Percentiles rank a stretch among this genome's conserved stretches.
These are phyloP conservation scores for Ips typographus DNA, from an alignment of 1,140 invertebrate species.

Conservation along the genomic window DNA sequence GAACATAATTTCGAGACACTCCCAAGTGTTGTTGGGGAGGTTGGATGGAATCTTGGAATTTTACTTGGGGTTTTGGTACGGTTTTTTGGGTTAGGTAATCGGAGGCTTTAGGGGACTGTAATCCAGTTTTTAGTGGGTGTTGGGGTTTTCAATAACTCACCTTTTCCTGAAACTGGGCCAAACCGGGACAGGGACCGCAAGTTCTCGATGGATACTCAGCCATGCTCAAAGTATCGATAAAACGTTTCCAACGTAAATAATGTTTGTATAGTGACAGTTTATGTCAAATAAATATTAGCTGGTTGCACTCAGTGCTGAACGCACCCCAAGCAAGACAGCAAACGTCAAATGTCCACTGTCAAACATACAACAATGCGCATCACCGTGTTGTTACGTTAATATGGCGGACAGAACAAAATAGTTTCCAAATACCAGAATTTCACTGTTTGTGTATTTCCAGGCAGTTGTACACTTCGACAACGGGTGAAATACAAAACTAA, in stretches of 20 bases:
- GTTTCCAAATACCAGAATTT: slow-evolving; percentile 38
- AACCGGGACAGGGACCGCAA: slow-evolving; percentile 38
- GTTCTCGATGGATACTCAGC: slow-evolving; percentile 37
- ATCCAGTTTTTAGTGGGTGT: not conserved
- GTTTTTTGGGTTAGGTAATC: slow-evolving; percentile 40
- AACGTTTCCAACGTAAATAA: not conserved
- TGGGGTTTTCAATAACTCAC: not conserved
- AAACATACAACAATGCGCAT: no score
- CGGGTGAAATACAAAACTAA: no score
- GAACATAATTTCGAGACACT: slow-evolving; percentile 29
- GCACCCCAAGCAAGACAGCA: no score
- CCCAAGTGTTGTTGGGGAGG: slow-evolving; percentile 33
- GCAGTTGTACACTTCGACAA: not conserved
- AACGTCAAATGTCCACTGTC: no score
- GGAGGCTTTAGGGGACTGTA: slow-evolving; percentile 15
- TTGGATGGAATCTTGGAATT: slow-evolving; percentile 23
- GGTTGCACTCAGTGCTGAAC: no score
- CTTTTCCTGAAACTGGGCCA: slow-evolving; percentile 28
- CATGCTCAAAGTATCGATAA: slow-evolving; percentile 29
- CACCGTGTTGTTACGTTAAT: slow-evolving; percentile 51
- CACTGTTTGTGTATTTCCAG: no score
- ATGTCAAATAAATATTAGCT: no score
- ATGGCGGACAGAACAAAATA: slow-evolving; percentile 77
- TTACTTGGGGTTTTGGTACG: slow-evolving; percentile 39
- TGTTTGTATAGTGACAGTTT: no score